Base-by-base conservation (phyloP, 2,888 invertebrate species). In the Willowsia nigromaculata region DNA sequence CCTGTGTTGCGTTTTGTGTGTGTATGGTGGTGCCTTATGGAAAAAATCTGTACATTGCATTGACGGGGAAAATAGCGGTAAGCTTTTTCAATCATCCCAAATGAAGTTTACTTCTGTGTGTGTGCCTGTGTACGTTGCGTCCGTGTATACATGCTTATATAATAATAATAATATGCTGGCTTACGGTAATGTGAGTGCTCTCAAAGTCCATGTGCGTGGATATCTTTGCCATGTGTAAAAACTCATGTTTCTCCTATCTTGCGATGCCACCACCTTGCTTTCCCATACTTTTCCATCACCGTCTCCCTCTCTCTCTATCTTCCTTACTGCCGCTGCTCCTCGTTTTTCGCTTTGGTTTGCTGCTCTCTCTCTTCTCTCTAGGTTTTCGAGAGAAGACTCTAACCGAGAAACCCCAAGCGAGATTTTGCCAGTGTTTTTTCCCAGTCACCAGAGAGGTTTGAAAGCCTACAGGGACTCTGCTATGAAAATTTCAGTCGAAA, bases 361-460 rank as follows among this genome's bases (percentile, higher is more conserved):
- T 56, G 18, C 47, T 22, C 30, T 65, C 78, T 85, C 74, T 68
- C 53, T 65, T 59, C 71, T 47, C 33, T 25, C n/a, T 33, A 25
- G 76, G 50, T 59, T 59, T 85, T 84, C 50, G 56, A 81, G 59
- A 78, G 30, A 78, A 81, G 65, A 78, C 85, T 85, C 76, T 80
- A 65, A 78, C 78, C 65, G 80, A 76, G 76, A 92, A 92, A 92
- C 91, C 92, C 92, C 92, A 92, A 92, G 92, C 92, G 91, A 92
- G 92, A 92, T 92, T 92, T 92, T 92, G 90, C 90, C 92, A 91
- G 91, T 92, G 92, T 92, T 92, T 92, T 87, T 91, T 91, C 91
- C 89, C 92, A 92, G 92, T 92, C 91, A 92, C 92, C 87, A 92
- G 92, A 92, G 92, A 92, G 92, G 91, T 92, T 87, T 91, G 90